phyloP scores from a whole-genome alignment of 2,888 invertebrate species.

The Didymodactylos carnosus region DNA sequence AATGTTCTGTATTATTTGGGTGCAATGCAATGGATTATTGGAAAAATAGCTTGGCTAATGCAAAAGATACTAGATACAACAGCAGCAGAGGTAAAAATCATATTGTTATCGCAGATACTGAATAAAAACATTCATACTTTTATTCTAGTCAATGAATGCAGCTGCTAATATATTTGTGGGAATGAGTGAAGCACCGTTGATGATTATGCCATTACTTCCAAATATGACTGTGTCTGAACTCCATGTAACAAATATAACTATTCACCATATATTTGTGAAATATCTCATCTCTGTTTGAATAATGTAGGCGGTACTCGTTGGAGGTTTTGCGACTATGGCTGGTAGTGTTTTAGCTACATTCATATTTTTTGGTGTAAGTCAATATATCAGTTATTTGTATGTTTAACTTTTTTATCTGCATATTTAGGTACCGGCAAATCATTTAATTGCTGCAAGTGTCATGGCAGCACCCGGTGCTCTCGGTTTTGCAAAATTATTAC shows the following conservation, averaged over 20 bases:
- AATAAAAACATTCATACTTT: not conserved
- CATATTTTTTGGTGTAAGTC: not conserved
- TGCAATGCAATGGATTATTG: slow-evolving; percentile 62
- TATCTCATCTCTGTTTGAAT: too few relatives aligned
- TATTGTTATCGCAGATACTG: too few relatives aligned
- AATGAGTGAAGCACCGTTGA: slow-evolving; percentile 58
- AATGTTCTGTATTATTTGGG: slow-evolving; percentile 72
- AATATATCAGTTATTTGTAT: too few relatives aligned
- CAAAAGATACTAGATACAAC: slow-evolving; percentile 55
- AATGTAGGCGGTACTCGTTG: slow-evolving; percentile 56
- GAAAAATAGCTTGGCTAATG: slow-evolving; percentile 59
- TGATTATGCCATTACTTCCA: slow-evolving; percentile 67
- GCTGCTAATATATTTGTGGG: slow-evolving; percentile 14
- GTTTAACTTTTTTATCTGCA: too few relatives aligned
- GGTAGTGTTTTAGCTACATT: slow-evolving; percentile 38
- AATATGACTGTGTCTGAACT: slow-evolving; percentile 70
- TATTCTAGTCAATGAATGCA: not conserved
- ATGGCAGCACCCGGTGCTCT: slow-evolving; percentile 89
- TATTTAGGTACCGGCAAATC: slow-evolving; percentile 51
- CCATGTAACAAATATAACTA: too few relatives aligned
- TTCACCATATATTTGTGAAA: too few relatives aligned
- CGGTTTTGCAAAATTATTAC: slow-evolving; percentile 66
- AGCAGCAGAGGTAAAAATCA: slow-evolving; percentile 50
- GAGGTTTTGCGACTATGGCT: slow-evolving; percentile 83
- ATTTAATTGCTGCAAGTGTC: slow-evolving; percentile 72